Evolutionary conservation across 2,888 invertebrate species (phyloP), one percentile per base, ranked within the genome.

Genomic region (Ornithoptera alexandrae): DNA sequence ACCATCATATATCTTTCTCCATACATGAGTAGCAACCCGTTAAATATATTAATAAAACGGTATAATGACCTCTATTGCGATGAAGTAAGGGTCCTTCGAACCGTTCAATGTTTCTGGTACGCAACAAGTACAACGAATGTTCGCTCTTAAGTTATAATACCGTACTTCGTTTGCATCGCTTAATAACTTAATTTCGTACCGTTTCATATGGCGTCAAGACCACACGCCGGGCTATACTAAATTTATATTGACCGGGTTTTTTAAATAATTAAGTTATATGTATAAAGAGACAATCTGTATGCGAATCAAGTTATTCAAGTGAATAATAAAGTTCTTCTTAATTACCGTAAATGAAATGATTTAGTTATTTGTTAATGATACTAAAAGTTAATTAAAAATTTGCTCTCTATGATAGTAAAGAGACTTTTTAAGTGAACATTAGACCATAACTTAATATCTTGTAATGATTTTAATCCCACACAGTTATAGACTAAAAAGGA

Each of bases 131-230:
- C n/a, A 62, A 22, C 24, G 30, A 17, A 17, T 67, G 68, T 66
- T 68, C 69, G 62, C 56, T 62, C 68, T 73, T 71, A 73, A 74
- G 75, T 76, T 77, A 77, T 76, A 77, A 76, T 77, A 78, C 75
- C 50, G 71, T 66, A 68, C 74, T 76, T 75, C 75, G 79, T 80
- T 79, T 79, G 77, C 80, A 79, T 79, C 73, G 75, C 75, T 75
- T 80, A 80, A 80, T 79, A 80, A 79, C 80, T 80, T 79, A 79
- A 80, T 80, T 78, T 77, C 69, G 73, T 76, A 74, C 73, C 74
- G 50, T 61, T 74, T 74, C 74, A 75, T 71, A 68, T 60, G 65
- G 58, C 53, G 66, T 68, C 67, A 71, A 70, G 70, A 75, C 78
- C 75, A 64, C 76, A 76, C 76, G 74, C 69, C 20, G 57, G 10